These are phyloP conservation scores for Stomatorhinus ivindoensis DNA, from an alignment of 2,113 vertebrate genomes.

Conservation along the genomic window DNA sequence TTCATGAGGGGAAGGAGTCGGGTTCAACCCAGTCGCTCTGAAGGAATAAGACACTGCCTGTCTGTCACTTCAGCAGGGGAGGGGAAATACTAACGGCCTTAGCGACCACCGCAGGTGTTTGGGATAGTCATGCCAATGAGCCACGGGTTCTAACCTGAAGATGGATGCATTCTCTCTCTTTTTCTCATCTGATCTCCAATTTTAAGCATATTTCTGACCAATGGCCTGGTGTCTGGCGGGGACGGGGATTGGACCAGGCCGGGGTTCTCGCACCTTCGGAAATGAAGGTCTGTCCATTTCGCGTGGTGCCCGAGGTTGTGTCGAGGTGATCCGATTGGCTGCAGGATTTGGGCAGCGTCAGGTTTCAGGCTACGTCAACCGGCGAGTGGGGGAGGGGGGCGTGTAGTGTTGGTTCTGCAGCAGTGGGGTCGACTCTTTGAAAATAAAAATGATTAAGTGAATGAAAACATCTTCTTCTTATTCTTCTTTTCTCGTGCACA, in stretches of 20 bases:
- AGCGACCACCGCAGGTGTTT: background rate
- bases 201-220: background rate
- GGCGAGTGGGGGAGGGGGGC: background rate
- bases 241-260: background rate
- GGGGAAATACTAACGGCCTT: background rate
- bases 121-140: background rate
- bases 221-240: background rate
- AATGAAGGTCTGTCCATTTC: background rate
- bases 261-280: background rate
- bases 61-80: background rate
- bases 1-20: background rate
- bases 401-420: background rate
- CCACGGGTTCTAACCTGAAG: background rate
- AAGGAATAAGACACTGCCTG: background rate
- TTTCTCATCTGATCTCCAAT: background rate
- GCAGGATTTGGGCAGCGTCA: background rate
- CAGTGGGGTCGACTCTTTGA: background rate
- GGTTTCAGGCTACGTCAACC: background rate
- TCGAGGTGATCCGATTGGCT: background rate
- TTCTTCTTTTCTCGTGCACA: background rate
- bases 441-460: background rate
- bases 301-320: background rate
- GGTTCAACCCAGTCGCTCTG: background rate
- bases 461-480: background rate
- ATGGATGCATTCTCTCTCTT: background rate